These are phyloP conservation scores for Lerema accius DNA, from an alignment of 1,140 invertebrate genomes.

Conservation along the genomic window DNA sequence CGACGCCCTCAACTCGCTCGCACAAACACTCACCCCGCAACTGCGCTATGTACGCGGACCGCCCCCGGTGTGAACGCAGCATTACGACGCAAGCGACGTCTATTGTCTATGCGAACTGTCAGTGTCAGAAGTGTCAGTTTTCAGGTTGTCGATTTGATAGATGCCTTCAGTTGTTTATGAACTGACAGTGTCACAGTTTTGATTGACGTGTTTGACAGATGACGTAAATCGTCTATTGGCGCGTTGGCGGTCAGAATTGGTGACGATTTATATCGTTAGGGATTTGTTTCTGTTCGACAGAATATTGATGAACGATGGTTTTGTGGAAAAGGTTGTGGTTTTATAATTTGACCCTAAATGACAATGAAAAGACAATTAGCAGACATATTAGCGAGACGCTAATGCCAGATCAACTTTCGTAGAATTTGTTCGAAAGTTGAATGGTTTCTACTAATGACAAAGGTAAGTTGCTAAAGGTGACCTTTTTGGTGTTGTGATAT, in stretches of 20 bases:
- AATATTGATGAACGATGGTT: not conserved
- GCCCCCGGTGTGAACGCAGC: conserved; percentile 88
- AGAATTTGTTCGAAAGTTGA: not conserved
- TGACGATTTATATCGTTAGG: too few relatives aligned
- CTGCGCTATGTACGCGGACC: conserved; percentile 93
- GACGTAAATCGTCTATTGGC: too few relatives aligned
- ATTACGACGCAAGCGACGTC: conserved; percentile 2
- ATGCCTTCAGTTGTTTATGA: not conserved
- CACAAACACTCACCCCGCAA: conserved; percentile 91
- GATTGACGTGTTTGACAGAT: too few relatives aligned
- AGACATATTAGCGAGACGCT: not conserved
- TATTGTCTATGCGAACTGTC: not conserved
- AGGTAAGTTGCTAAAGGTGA: conserved; percentile 8
- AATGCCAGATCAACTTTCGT: not conserved
- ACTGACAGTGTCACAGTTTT: not conserved
- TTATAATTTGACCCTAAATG: not conserved
- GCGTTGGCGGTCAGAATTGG: too few relatives aligned
- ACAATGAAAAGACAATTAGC: not conserved
- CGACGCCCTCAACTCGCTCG: conserved; percentile 92
- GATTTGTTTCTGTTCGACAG: too few relatives aligned
- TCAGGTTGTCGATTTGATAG: too few relatives aligned
- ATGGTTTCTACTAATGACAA: conserved; percentile 10
- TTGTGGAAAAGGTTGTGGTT: not conserved
- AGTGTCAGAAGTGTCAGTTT: too few relatives aligned
- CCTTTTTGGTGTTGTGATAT: conserved; percentile 20